Conservation (phyloP, 2,888 invertebrate genomes). For the Lithophane socia region DNA sequence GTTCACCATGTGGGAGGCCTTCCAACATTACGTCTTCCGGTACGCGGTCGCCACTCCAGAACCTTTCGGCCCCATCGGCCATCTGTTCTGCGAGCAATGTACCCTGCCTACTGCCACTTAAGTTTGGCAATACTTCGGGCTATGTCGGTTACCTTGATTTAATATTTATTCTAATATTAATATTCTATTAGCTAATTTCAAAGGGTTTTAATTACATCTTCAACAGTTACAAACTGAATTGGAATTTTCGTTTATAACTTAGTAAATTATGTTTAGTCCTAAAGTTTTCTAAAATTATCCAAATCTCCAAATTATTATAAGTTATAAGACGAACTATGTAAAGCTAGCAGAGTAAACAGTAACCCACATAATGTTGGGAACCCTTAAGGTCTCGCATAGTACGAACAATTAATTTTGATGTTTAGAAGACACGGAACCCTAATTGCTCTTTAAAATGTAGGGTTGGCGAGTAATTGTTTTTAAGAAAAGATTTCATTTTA, state of each 20-base stretch:
- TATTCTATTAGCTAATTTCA: neutral
- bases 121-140: no score
- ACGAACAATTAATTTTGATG: conserved; percentile 31
- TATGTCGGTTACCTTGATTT: no score
- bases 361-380: neutral
- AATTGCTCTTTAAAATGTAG: conserved; percentile 34
- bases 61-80: no score
- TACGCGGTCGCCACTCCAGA: no score
- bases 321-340: neutral
- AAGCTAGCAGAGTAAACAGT: neutral
- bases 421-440: conserved; percentile 18
- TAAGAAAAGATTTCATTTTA: neutral
- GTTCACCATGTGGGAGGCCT: no score
- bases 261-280: neutral
- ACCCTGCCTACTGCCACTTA: no score
- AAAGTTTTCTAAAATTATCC: neutral
- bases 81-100: no score
- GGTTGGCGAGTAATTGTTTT: conserved; percentile 9
- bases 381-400: conserved; percentile 1
- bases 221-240: neutral
- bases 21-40: no score
- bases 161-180: no score
- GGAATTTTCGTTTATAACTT: neutral
- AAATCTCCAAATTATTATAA: neutral
- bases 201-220: neutral